phyloP scores from a whole-genome alignment of 2,797 vertebrate genomes.

The Champsocephalus esox region DNA sequence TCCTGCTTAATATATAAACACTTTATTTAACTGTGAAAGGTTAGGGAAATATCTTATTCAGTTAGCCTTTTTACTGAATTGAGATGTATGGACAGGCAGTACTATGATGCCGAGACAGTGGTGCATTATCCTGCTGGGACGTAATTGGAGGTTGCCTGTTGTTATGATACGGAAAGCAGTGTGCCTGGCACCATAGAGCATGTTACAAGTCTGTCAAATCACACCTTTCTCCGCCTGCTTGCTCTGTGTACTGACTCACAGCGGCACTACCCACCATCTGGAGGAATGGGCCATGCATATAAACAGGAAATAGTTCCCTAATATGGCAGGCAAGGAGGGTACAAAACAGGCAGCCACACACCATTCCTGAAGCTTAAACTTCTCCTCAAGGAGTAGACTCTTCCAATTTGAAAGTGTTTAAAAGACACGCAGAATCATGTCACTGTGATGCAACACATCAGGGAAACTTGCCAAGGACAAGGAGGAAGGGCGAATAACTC shows the following conservation, averaged over 20 bases:
- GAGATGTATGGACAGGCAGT: conserved; percentile 44
- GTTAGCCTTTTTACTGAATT: conserved; percentile 8
- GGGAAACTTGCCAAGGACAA: conserved; percentile 8
- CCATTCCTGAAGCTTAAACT: conserved; percentile 9
- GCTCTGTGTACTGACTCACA: conserved; percentile 46
- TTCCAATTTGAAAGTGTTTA: conserved; percentile 13
- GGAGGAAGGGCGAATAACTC: conserved; percentile 16
- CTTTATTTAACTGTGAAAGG: conserved; percentile 32
- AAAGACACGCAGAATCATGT: conserved; percentile 1
- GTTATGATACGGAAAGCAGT: conserved; percentile 35
- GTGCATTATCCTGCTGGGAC: conserved; percentile 45
- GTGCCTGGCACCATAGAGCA: conserved; percentile 29
- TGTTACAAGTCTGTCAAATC: conserved; percentile 51
- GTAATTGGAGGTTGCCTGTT: conserved; percentile 34
- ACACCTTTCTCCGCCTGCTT: conserved; percentile 38
- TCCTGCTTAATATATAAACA: conserved; percentile 29
- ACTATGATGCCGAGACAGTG: conserved; percentile 45
- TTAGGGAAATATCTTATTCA: conserved; percentile 19
- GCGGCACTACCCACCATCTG: conserved; percentile 43
- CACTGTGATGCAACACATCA: background rate
- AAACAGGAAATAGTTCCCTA: conserved; percentile 32
- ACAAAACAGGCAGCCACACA: conserved; percentile 11
- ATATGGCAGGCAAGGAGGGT: conserved; percentile 18
- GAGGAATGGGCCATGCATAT: conserved; percentile 23
- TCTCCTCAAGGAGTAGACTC: conserved; percentile 2